phyloP scores from a whole-genome alignment of 1,140 invertebrate genomes.

The Cherax quadricarinatus region DNA sequence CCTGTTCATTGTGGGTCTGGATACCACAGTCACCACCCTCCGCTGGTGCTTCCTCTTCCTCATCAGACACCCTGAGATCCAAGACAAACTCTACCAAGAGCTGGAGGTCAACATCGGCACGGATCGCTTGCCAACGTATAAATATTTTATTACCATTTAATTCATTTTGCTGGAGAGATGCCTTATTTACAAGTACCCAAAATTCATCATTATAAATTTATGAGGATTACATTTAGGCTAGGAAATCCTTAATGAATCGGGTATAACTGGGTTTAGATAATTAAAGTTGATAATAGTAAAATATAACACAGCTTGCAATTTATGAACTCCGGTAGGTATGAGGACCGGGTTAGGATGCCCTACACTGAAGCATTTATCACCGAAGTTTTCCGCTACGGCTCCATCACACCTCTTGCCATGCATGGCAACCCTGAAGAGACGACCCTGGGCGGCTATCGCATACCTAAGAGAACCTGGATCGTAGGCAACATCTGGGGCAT shows the following conservation, averaged over 20 bases:
- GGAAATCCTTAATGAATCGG: too few species aligned
- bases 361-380: constrained; percentile 74
- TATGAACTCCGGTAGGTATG: constrained; percentile 26
- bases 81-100: constrained; percentile 75
- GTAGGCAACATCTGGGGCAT: constrained; percentile 80
- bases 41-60: constrained; percentile 94
- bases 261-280: too few species aligned
- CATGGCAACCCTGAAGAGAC: constrained; percentile 62
- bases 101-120: constrained; percentile 71
- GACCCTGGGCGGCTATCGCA: constrained; percentile 74
- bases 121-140: constrained; percentile 68
- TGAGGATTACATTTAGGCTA: too few species aligned
- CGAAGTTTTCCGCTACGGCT: constrained; percentile 72
- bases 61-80: constrained; percentile 84
- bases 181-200: too few species aligned
- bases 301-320: too few species aligned
- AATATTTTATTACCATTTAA: not conserved
- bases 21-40: constrained; percentile 90
- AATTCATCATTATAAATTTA: too few species aligned
- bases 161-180: too few species aligned
- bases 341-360: constrained; percentile 73
- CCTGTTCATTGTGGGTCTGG: constrained; percentile 91
- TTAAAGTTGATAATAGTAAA: too few species aligned
- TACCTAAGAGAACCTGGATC: constrained; percentile 77
- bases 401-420: constrained; percentile 71